Evolutionary conservation across 92 coral and sea anemone species (phyloP).

Genomic region (Micromussa lordhowensis): DNA sequence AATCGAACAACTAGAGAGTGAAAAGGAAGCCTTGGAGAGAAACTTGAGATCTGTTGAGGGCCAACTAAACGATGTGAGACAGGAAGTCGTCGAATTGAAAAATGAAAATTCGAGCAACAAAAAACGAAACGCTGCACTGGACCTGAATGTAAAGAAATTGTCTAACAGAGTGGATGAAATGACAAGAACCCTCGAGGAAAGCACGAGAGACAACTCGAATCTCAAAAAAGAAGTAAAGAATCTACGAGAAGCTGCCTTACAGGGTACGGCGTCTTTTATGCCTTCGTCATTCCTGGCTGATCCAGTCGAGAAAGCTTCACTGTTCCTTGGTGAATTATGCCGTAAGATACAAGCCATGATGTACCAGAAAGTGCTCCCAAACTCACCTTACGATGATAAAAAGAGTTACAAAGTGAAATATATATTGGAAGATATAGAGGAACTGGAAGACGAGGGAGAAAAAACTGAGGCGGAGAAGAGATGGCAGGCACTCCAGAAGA

Average conservation of each 20-base stretch:
- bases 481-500: slow-evolving; percentile 6
- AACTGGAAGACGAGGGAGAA: slow-evolving; percentile 8
- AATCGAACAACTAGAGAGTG: slow-evolving; percentile 44
- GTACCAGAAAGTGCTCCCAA: slow-evolving; percentile 57
- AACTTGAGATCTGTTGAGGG: slow-evolving; percentile 37
- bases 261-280: background rate
- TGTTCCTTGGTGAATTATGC: slow-evolving; percentile 54
- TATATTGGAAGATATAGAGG: slow-evolving; percentile 11
- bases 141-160: slow-evolving; percentile 5
- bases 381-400: background rate
- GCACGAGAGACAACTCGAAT: slow-evolving; percentile 25
- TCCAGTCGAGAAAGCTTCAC: background rate
- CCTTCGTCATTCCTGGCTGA: background rate
- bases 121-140: slow-evolving; percentile 12
- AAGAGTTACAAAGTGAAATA: slow-evolving; percentile 55
- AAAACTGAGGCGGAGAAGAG: background rate
- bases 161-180: slow-evolving; percentile 21
- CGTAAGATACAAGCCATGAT: slow-evolving; percentile 45
- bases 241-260: slow-evolving; percentile 9
- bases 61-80: slow-evolving; percentile 39
- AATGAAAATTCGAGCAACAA: slow-evolving; percentile 26
- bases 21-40: slow-evolving; percentile 45
- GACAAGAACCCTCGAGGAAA: slow-evolving; percentile 16
- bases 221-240: slow-evolving; percentile 50
- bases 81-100: slow-evolving; percentile 29